Conservation (phyloP, 2,888 invertebrate species). For the Rhaphigaster nebulosa region DNA sequence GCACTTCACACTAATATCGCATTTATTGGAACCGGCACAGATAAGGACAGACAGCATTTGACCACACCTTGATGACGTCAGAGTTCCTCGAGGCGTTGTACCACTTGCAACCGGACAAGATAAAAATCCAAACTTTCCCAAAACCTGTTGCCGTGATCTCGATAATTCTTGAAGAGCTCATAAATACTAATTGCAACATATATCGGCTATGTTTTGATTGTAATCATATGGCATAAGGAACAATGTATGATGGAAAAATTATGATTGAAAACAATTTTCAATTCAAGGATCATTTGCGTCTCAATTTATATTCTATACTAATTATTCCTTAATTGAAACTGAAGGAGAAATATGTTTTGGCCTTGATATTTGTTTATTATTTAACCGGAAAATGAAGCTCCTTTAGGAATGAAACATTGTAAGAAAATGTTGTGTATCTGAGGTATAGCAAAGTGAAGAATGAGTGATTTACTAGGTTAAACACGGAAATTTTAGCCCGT, state of each 20-base stretch:
- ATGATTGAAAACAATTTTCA: background rate
- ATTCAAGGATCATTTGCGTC: too few species aligned
- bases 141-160: background rate
- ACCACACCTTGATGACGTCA: conserved; percentile 49
- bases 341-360: too few species aligned
- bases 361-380: too few species aligned
- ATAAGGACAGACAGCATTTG: background rate
- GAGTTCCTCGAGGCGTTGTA: background rate
- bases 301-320: too few species aligned
- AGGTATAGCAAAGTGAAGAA: too few species aligned
- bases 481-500: too few species aligned
- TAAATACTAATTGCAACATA: background rate
- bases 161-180: background rate
- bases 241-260: background rate
- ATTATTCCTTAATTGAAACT: too few species aligned
- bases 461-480: too few species aligned
- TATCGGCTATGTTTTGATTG: background rate
- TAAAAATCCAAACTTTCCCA: conserved; percentile 36
- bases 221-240: background rate
- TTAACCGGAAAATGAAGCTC: too few species aligned
- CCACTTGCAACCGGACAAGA: conserved; percentile 24
- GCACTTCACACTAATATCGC: background rate
- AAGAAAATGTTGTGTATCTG: too few species aligned
- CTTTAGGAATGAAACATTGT: too few species aligned
- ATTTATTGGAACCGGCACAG: background rate